Conservation (phyloP, 1,140 invertebrate genomes). For the Pantala flavescens region DNA sequence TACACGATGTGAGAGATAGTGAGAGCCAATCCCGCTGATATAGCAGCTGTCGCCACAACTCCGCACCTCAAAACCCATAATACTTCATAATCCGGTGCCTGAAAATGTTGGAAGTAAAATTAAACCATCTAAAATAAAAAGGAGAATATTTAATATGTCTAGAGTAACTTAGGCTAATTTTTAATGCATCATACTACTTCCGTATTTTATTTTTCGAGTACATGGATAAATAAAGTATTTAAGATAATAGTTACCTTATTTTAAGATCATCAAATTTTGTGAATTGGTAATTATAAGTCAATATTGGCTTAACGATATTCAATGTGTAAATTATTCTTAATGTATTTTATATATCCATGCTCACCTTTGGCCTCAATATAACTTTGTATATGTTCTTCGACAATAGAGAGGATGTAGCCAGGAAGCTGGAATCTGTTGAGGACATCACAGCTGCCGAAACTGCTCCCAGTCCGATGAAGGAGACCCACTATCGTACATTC, state of each 20-base stretch:
- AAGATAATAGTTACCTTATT: no score
- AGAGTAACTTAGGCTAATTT: no score
- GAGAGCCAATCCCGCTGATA: conserved; percentile 55
- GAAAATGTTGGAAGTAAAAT: conserved; percentile 14
- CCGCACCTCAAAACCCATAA: conserved; percentile 53
- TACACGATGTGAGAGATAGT: conserved; percentile 55
- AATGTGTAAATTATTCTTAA: no score
- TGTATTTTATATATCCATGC: conserved; percentile 15
- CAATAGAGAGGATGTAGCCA: conserved; percentile 55
- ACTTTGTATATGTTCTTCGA: conserved; percentile 54
- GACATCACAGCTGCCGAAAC: conserved; percentile 58
- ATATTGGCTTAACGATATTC: no score
- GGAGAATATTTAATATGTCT: no score
- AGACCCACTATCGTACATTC: conserved; percentile 28
- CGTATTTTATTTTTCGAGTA: no score
- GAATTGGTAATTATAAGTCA: no score
- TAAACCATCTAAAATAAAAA: no score
- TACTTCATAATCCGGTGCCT: conserved; percentile 52
- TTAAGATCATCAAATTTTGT: no score
- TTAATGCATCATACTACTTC: no score
- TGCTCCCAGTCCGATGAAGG: conserved; percentile 55
- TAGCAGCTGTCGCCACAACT: conserved; percentile 48
- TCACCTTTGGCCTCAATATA: conserved; percentile 47
- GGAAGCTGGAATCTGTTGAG: conserved; percentile 54
- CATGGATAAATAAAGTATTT: no score